Evolutionary conservation across 2,888 invertebrate species (phyloP).

Genomic region (Drymonia ruficornis): DNA sequence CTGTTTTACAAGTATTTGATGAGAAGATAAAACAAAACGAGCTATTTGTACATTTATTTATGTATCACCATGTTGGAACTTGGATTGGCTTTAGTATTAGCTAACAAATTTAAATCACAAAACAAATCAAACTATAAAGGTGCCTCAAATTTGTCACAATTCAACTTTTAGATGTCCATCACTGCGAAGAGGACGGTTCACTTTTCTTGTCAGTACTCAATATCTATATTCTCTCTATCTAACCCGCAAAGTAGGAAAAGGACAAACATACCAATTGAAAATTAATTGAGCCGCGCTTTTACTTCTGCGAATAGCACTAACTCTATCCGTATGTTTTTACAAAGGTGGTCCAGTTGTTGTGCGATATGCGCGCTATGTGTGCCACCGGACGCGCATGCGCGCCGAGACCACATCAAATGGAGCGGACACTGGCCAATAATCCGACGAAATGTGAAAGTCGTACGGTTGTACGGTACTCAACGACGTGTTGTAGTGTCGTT

Average conservation of each 20-base stretch:
- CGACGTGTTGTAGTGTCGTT: slow-evolving; percentile 14
- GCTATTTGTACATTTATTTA: too few relatives aligned
- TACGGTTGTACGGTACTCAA: slow-evolving; percentile 14
- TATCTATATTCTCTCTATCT: slow-evolving; percentile 1
- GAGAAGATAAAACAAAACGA: too few relatives aligned
- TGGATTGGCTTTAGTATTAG: too few relatives aligned
- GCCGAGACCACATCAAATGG: slow-evolving; percentile 70
- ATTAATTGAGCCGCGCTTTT: slow-evolving; percentile 36
- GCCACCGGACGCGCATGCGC: slow-evolving; percentile 76
- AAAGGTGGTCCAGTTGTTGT: slow-evolving; percentile 74
- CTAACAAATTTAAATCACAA: too few relatives aligned
- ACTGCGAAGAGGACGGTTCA: neutral
- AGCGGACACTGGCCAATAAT: slow-evolving; percentile 68
- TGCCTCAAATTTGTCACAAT: too few relatives aligned
- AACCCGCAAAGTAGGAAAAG: slow-evolving; percentile 9
- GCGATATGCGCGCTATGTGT: slow-evolving; percentile 82
- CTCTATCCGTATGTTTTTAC: slow-evolving; percentile 75
- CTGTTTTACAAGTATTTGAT: too few relatives aligned
- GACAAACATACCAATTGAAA: slow-evolving; percentile 29
- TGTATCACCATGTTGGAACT: too few relatives aligned
- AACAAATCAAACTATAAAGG: too few relatives aligned
- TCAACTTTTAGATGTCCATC: too few relatives aligned
- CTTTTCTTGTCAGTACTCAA: neutral
- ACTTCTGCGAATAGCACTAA: slow-evolving; percentile 44
- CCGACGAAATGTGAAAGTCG: slow-evolving; percentile 57